Conservation (phyloP, 2,113 vertebrate species). For the Chloropsis cyanopogon region DNA sequence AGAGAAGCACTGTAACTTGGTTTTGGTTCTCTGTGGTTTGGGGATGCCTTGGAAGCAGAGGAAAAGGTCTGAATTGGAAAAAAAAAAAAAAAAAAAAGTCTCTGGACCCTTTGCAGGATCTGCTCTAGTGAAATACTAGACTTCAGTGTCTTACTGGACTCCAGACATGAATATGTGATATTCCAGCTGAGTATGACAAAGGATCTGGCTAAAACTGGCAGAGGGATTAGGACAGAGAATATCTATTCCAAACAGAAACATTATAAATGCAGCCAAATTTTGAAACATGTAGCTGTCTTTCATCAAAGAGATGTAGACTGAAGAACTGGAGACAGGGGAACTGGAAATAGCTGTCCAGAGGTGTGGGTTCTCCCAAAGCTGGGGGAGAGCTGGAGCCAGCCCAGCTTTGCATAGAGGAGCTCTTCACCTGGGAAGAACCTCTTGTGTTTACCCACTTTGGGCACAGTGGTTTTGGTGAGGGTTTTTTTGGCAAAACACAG, state of each 20-base stretch:
- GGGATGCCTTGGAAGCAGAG: not conserved
- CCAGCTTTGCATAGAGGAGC: not conserved
- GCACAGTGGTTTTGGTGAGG: not conserved
- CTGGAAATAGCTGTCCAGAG: not conserved
- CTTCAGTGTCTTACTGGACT: not conserved
- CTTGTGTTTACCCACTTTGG: rapidly evolving
- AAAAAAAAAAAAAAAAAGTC: not conserved
- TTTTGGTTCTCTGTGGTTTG: not conserved
- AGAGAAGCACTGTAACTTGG: not conserved
- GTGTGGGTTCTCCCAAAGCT: not conserved
- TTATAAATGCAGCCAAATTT: not conserved
- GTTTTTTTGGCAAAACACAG: not conserved
- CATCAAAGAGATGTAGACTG: not conserved
- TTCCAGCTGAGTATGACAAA: slow-evolving; percentile 4
- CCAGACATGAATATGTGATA: not conserved
- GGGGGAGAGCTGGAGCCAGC: not conserved
- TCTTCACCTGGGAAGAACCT: not conserved
- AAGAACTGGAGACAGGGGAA: not conserved
- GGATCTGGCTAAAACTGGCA: not conserved
- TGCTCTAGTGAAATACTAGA: not conserved
- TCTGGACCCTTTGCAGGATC: not conserved
- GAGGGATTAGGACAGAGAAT: not conserved
- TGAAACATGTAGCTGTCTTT: not conserved
- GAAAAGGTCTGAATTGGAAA: not conserved
- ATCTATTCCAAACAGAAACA: not conserved